Evolutionary conservation across 2,888 invertebrate genomes (phyloP).

Genomic region (Lampropteryx suffumata): DNA sequence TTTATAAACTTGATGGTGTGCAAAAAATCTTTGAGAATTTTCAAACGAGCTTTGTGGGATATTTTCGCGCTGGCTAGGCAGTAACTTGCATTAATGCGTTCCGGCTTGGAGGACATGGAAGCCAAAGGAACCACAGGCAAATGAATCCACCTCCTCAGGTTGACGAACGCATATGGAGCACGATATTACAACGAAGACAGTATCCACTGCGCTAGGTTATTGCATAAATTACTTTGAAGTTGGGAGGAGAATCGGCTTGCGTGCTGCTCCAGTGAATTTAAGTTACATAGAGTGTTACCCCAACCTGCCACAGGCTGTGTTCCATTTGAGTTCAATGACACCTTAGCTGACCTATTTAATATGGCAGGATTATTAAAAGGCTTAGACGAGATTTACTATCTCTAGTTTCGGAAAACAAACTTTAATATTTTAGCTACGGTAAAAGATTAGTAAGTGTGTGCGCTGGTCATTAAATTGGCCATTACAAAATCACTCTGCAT

Average conservation of each 20-base stretch:
- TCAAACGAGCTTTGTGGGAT: conserved; percentile 10
- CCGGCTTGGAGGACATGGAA: conserved; percentile 7
- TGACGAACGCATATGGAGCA: conserved; percentile 18
- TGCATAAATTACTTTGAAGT: conserved; percentile 19
- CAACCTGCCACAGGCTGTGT: no score
- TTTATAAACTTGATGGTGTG: conserved; percentile 1
- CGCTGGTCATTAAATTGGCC: conserved; percentile 20
- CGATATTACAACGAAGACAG: conserved; percentile 8
- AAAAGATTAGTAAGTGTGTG: conserved; percentile 11
- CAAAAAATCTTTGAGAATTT: conserved; percentile 13
- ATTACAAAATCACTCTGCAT: conserved; percentile 32
- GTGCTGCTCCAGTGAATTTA: no score
- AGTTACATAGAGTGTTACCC: no score
- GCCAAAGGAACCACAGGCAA: conserved; percentile 5
- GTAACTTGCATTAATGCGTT: conserved; percentile 22
- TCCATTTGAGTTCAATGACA: no score
- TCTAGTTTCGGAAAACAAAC: no score
- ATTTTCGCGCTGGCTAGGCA: conserved; percentile 18
- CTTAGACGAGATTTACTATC: no score
- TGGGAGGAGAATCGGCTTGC: no score
- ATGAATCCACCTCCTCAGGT: conserved; percentile 13
- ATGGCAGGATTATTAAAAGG: no score
- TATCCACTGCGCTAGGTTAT: conserved; percentile 3
- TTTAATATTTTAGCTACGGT: no score
- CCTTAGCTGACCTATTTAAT: no score